Percentiles rank a stretch among this genome's conserved stretches.
These are phyloP conservation scores for Sebastes steindachneri DNA, from an alignment of 2,797 vertebrate genomes.

Conservation along the genomic window DNA sequence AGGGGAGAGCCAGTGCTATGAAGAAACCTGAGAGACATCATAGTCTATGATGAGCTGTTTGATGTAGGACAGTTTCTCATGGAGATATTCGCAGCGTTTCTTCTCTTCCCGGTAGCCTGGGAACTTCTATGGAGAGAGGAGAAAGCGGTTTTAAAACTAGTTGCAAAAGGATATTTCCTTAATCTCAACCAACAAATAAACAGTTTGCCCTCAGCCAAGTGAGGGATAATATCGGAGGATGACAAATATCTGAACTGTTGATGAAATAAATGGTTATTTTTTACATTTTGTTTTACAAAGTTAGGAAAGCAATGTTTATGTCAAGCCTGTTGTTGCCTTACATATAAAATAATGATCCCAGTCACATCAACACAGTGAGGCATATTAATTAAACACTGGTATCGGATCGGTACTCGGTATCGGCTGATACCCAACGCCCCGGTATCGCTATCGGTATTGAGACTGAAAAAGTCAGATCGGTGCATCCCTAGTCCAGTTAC, in stretches of 20 bases:
- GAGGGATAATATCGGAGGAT: not conserved
- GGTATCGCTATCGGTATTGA: no score
- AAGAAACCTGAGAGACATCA: slow-evolving; percentile 66
- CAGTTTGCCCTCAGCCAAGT: not conserved
- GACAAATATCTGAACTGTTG: not conserved
- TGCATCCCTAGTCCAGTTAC: no score
- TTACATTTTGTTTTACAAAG: no score
- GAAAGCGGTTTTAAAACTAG: not conserved
- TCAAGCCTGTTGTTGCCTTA: no score
- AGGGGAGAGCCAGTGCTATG: slow-evolving; percentile 44
- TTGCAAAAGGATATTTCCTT: not conserved
- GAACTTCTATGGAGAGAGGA: slow-evolving; percentile 78
- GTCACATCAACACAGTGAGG: no score
- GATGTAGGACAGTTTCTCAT: slow-evolving; percentile 90
- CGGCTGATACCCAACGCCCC: no score
- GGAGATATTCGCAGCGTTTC: slow-evolving; percentile 87
- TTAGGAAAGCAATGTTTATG: no score
- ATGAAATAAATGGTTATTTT: not conserved
- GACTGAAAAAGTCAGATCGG: no score
- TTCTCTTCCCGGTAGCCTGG: slow-evolving; percentile 90
- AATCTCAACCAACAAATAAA: not conserved
- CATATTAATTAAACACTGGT: no score
- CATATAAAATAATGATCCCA: no score
- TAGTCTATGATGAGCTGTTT: slow-evolving; percentile 86
- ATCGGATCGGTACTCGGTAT: no score